A percentile compares a stretch with the other conserved stretches of the same genome.
These are phyloP conservation scores for Sialis lutaria DNA, from an alignment of 2,888 invertebrate species.

Conservation along the genomic window DNA sequence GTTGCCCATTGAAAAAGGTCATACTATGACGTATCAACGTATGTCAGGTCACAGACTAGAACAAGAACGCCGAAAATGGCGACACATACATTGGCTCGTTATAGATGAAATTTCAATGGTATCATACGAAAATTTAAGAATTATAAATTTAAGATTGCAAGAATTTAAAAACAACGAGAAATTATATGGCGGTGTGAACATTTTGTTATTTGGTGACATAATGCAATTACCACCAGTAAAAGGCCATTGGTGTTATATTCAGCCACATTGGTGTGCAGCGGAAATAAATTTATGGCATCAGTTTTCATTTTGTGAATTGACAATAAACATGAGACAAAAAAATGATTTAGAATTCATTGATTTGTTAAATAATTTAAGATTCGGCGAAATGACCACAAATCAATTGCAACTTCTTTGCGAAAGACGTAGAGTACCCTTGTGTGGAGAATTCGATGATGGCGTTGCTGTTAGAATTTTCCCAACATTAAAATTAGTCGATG, in stretches of 20 bases:
- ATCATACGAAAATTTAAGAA: constrained; percentile 11
- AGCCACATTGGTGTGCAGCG: constrained; percentile 10
- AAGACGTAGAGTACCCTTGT: constrained; percentile 9
- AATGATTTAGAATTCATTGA: constrained; percentile 12
- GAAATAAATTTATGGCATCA: constrained; percentile 12
- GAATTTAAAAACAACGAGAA: constrained; percentile 9
- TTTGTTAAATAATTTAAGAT: constrained; percentile 8
- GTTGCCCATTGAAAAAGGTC: constrained; percentile 10
- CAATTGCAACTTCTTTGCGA: constrained; percentile 9
- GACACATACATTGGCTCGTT: constrained; percentile 10
- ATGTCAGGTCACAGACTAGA: constrained; percentile 9
- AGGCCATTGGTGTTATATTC: constrained; percentile 13
- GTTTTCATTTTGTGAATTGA: constrained; percentile 15
- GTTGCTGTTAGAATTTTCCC: constrained; percentile 13
- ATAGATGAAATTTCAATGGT: constrained; percentile 14
- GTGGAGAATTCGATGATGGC: constrained; percentile 13
- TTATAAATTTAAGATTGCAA: constrained; percentile 6
- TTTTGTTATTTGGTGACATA: constrained; percentile 12
- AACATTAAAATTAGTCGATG: constrained; percentile 13
- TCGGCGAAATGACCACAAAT: constrained; percentile 8
- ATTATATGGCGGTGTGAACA: constrained; percentile 11
- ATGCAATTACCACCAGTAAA: constrained; percentile 16
- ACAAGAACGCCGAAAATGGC: constrained; percentile 11
- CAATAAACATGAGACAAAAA: constrained; percentile 17
- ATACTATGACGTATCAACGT: constrained; percentile 7